Conservation (phyloP, 2,888 invertebrate species). For the Amblyteles armatorius region DNA sequence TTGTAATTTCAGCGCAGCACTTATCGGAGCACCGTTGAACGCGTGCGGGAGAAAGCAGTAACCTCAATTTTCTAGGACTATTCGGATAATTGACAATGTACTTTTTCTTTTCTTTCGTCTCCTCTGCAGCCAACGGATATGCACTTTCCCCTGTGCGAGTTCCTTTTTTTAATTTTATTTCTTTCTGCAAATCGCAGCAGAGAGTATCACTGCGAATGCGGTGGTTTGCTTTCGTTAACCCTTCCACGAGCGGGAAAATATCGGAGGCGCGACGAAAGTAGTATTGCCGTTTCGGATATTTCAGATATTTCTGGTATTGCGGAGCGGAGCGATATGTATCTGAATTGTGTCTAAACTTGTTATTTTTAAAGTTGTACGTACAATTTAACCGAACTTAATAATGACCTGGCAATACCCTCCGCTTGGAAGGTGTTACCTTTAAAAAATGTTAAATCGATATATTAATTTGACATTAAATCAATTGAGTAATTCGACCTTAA, state of each 20-base stretch:
- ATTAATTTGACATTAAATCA: too few species aligned
- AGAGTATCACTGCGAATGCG: conserved; percentile 5
- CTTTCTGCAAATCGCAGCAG: neutral
- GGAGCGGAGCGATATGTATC: neutral
- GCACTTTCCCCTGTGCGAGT: conserved; percentile 67
- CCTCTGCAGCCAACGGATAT: conserved; percentile 62
- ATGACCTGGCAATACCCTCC: neutral
- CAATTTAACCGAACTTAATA: neutral
- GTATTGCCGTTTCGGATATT: neutral
- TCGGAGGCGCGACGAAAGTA: neutral
- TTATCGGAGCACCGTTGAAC: conserved; percentile 44
- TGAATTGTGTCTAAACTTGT: neutral
- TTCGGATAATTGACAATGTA: conserved; percentile 67
- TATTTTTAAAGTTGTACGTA: neutral
- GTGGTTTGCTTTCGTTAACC: conserved; percentile 9
- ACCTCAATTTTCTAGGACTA: conserved; percentile 49
- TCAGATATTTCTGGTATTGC: neutral
- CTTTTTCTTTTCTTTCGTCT: conserved; percentile 54
- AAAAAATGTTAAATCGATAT: neutral
- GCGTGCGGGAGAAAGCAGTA: conserved; percentile 61
- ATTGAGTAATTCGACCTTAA: too few species aligned
- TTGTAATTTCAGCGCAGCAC: conserved; percentile 61
- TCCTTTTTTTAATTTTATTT: conserved; percentile 23
- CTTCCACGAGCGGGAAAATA: neutral
- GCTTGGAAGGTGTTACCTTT: neutral